These are phyloP conservation scores for Parauchenoglanis ngamensis DNA, from an alignment of 2,797 vertebrate genomes.

Conservation along the genomic window DNA sequence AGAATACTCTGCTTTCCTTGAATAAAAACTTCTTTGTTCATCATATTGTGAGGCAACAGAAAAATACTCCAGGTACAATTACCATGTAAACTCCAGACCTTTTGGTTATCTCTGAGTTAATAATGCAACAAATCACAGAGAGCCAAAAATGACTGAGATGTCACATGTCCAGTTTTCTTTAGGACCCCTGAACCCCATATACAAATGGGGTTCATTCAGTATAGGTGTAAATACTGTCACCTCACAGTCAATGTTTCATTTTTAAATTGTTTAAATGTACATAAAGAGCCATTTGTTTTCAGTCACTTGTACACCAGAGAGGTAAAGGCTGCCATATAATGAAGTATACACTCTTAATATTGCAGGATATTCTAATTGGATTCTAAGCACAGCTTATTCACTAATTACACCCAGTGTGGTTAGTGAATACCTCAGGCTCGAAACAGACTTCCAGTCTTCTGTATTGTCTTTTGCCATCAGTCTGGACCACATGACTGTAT, in stretches of 20 bases:
- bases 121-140: background rate
- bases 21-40: background rate
- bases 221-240: background rate
- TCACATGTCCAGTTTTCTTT: constrained; percentile 5
- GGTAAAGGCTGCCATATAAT: background rate
- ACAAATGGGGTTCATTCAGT: background rate
- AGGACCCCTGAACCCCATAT: background rate
- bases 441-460: constrained; percentile 77
- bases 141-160: background rate
- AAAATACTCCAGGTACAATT: background rate
- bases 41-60: constrained; percentile 1
- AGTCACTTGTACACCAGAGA: background rate
- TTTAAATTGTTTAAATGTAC: background rate
- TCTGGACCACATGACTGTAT: constrained; percentile 69
- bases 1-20: background rate
- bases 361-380: background rate
- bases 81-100: background rate
- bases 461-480: constrained; percentile 64
- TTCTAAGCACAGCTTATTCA: background rate
- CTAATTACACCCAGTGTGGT: background rate
- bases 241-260: background rate
- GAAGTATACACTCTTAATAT: background rate
- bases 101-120: constrained; percentile 6
- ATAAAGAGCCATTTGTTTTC: constrained; percentile 4
- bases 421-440: constrained; percentile 73